Base-by-base conservation (phyloP, 2,888 invertebrate species). In the Himalopsyche anomala region DNA sequence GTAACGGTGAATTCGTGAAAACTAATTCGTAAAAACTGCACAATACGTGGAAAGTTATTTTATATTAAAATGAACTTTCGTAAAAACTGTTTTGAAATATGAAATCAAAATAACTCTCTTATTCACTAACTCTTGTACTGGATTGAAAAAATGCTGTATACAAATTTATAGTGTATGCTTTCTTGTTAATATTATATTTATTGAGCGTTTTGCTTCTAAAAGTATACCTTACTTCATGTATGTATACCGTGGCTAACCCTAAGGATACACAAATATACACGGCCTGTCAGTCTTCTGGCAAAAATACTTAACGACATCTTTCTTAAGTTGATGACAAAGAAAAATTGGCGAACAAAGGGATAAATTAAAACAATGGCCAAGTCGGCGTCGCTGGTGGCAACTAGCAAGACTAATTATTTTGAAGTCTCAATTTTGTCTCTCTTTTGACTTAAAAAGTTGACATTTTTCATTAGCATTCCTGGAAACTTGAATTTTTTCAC, bases 301-400 rank as follows among this genome's bases (percentile, higher is more conserved):
- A 85, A 85, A 80, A 85, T 85, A 80, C 80, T 82, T 85, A 83
- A 85, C 83, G 83, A 83, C 62, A 54, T 85, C 83, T 80, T 85
- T 83, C 83, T 80, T 83, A 82, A 86, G 81, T 81, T 86, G 83
- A 86, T 54, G 83, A 86, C 86, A 86, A 83, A 86, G 86, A 86
- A 86, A 86, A 86, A 86, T 83, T 80, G 83, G 56, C 79, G 80
- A 83, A 85, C 85, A 85, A 85, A 85, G 83, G 62, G 82, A 38
- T 74, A 80, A 85, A 85, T 83, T 82, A 85, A 82, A 82, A 54
- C 62, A 62, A 62, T 62, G 62, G n/a, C 62, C 11, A 28, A 62
- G 62, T 62, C 62, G 19, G 62, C 62, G 28, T 62, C n/a, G 62
- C 62, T 62, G 62, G 62, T 84, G 80, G 84, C 84, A 51, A 51